These are phyloP conservation scores for Hesperia comma DNA, from an alignment of 2,888 invertebrate species.

Conservation along the genomic window DNA sequence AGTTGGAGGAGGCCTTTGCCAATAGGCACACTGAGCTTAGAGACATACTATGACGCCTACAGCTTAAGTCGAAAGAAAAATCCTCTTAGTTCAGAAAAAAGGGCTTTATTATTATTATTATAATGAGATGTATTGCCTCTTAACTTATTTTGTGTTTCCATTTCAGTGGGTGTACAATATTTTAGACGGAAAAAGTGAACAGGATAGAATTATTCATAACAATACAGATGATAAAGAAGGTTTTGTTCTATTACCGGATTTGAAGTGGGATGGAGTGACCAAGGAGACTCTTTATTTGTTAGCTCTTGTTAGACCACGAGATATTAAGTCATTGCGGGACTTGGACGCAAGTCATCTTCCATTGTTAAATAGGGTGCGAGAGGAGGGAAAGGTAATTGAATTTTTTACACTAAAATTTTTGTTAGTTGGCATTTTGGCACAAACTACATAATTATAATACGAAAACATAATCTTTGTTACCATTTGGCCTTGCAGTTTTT, in stretches of 20 bases:
- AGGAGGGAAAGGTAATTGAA: conserved; percentile 86
- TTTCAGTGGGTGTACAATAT: conserved; percentile 98
- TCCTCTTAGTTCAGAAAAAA: no score
- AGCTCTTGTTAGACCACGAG: conserved; percentile 89
- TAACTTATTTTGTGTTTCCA: not conserved
- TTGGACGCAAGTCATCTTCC: conserved; percentile 90
- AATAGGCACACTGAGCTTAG: no score
- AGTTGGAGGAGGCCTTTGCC: no score
- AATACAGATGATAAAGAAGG: conserved; percentile 88
- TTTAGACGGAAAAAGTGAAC: conserved; percentile 94
- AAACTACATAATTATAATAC: no score
- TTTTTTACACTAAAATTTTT: no score
- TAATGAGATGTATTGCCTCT: no score
- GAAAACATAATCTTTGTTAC: no score
- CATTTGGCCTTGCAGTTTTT: no score
- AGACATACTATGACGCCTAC: no score
- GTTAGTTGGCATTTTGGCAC: no score
- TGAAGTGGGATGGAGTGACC: conserved; percentile 96
- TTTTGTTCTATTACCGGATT: conserved; percentile 95
- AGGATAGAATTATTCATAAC: conserved; percentile 91
- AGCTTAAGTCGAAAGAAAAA: no score
- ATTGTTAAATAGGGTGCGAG: conserved; percentile 91
- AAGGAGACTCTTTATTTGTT: conserved; percentile 92
- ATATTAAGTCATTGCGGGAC: conserved; percentile 93
- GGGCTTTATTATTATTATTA: no score